Conservation (phyloP, 1,140 invertebrate species). For the Philotrypesis tridentata region DNA sequence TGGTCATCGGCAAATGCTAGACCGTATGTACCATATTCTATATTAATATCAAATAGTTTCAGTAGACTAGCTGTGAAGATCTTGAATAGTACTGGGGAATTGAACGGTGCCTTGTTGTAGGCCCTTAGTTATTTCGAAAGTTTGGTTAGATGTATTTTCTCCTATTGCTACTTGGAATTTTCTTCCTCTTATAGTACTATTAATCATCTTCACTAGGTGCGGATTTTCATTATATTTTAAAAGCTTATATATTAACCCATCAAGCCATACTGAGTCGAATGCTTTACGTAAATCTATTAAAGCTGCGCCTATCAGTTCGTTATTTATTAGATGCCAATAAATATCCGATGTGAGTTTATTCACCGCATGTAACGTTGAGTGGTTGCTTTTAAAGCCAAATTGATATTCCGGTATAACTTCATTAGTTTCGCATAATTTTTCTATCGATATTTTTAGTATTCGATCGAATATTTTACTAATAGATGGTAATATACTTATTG, state of each 20-base stretch:
- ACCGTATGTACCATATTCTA: neutral
- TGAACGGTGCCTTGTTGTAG: slow-evolving; percentile 20
- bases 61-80: slow-evolving; percentile 28
- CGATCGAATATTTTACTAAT: slow-evolving; percentile 54
- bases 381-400: slow-evolving; percentile 46
- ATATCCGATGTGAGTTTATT: slow-evolving; percentile 46
- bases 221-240: slow-evolving; percentile 34
- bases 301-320: slow-evolving; percentile 51
- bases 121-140: neutral
- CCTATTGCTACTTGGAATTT: neutral
- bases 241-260: slow-evolving; percentile 54
- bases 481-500: slow-evolving; percentile 46
- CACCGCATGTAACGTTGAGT: slow-evolving; percentile 46
- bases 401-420: slow-evolving; percentile 52
- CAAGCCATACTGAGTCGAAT: slow-evolving; percentile 55
- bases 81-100: slow-evolving; percentile 44
- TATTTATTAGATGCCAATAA: slow-evolving; percentile 48
- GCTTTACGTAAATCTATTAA: slow-evolving; percentile 60
- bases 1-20: slow-evolving; percentile 46
- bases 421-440: slow-evolving; percentile 37
- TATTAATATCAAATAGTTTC: slow-evolving; percentile 14
- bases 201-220: slow-evolving; percentile 43
- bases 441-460: slow-evolving; percentile 49
- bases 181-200: slow-evolving; percentile 41
- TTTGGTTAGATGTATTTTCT: neutral